Conservation (phyloP, 1,140 invertebrate species). For the Protaetia brevitarsis region DNA sequence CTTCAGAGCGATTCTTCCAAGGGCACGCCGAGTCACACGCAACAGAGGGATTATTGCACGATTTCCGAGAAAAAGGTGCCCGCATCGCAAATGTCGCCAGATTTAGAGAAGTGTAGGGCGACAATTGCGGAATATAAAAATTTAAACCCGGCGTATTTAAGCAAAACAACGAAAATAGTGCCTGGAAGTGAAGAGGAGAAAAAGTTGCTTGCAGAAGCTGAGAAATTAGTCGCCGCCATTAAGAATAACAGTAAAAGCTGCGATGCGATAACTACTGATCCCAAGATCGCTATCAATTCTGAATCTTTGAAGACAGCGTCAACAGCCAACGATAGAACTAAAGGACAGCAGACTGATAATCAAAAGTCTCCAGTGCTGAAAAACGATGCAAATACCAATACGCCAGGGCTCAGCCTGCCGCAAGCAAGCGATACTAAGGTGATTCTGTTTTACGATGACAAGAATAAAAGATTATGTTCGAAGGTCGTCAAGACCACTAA, state of each 20-base stretch:
- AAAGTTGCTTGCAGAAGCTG: neutral
- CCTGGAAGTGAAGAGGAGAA: neutral
- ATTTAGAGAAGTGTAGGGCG: neutral
- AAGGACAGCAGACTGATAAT: neutral
- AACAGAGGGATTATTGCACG: slow-evolving; percentile 7
- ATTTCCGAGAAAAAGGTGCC: neutral
- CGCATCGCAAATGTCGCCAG: neutral
- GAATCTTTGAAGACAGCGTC: too few relatives aligned
- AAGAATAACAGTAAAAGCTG: too few relatives aligned
- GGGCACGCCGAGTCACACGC: neutral
- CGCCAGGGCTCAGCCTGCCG: neutral
- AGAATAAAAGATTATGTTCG: neutral
- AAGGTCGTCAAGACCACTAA: neutral
- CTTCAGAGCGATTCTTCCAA: neutral
- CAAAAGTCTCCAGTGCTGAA: neutral
- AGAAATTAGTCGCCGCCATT: neutral
- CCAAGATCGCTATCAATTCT: too few relatives aligned
- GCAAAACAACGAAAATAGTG: neutral
- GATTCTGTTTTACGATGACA: neutral
- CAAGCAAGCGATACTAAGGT: neutral
- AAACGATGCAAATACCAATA: neutral
- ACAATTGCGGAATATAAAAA: neutral
- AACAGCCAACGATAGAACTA: too few relatives aligned
- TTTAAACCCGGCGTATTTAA: neutral
- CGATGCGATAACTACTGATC: too few relatives aligned